Evolutionary conservation across 2,888 invertebrate genomes (phyloP).

Genomic region (Drosophila falleni): DNA sequence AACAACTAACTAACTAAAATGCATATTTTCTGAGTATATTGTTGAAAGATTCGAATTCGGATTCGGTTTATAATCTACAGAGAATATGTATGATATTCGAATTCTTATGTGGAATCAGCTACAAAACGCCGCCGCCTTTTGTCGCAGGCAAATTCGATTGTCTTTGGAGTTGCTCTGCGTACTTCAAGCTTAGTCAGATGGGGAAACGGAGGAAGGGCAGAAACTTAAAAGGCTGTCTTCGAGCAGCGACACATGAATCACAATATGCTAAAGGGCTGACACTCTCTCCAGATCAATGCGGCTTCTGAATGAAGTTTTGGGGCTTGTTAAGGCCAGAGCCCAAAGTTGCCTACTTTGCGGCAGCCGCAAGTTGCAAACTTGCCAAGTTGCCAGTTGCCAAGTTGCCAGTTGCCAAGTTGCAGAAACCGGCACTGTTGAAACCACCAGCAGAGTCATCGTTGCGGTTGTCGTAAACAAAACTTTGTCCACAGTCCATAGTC

Average conservation of each 20-base stretch:
- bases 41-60: neutral
- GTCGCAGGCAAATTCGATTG: slow-evolving; percentile 42
- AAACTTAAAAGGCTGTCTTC: slow-evolving; percentile 57
- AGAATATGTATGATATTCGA: slow-evolving; percentile 26
- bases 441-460: slow-evolving; percentile 66
- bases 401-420: slow-evolving; percentile 22
- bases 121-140: slow-evolving; percentile 56
- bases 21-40: neutral
- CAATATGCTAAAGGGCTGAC: slow-evolving; percentile 84
- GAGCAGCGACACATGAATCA: slow-evolving; percentile 83
- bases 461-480: slow-evolving; percentile 78
- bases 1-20: slow-evolving; percentile 8
- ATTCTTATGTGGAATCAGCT: slow-evolving; percentile 11
- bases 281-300: slow-evolving; percentile 83
- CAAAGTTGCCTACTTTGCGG: slow-evolving; percentile 79
- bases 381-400: slow-evolving; percentile 19
- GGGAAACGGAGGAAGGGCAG: neutral
- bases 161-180: slow-evolving; percentile 12
- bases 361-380: slow-evolving; percentile 36
- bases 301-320: slow-evolving; percentile 79
- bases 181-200: slow-evolving; percentile 4
- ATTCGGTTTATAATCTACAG: slow-evolving; percentile 20
- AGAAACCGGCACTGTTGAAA: slow-evolving; percentile 40
- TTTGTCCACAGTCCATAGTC: slow-evolving; percentile 58
- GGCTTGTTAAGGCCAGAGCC: slow-evolving; percentile 61